Evolutionary conservation across 2,113 vertebrate genomes (phyloP), one percentile per base, ranked within the genome.

Genomic region (Kryptolebias marmoratus): DNA sequence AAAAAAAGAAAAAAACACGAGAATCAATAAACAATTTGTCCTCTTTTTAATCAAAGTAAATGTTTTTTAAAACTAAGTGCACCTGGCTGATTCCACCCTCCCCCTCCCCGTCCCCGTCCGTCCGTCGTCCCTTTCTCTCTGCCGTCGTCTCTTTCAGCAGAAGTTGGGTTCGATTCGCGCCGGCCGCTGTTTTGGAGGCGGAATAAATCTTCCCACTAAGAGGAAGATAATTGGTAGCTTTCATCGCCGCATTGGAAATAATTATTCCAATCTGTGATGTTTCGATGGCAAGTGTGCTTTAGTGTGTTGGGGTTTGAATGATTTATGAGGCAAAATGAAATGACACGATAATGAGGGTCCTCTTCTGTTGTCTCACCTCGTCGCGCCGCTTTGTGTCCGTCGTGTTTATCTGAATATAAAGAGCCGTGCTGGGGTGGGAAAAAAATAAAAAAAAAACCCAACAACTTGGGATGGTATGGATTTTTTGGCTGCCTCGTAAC

Each of bases 171-270:
- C 30, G 79, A 87, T 80, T 80, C 73, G 59, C 69, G 68, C 68
- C 69, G 54, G 50, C 22, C 22, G 28, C 55, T 83, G 84, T 80
- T 78, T 49, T 73, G 74, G 61, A 79, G 86, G 86, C 18, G 77
- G 84, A 90, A 84, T 84, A 84, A 78, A 83, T 88, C 63, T 85
- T 64, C 60, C 78, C 71, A 77, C 82, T 80, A 86, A 82, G 72
- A 69, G 71, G 71, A 68, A 70, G 86, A 89, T 91, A 91, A 91
- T 92, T 91, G 87, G 86, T 84, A 80, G 83, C 78, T 91, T 90
- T 90, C 85, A 87, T 79, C 73, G 53, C 66, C 68, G 54, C 77
- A 75, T 56, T 58, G 79, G 83, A 76, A 74, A 77, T 79, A 82
- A 85, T 86, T 90, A 88, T 87, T 82, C 59, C 61, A 72, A 57